phyloP scores from a whole-genome alignment of 2,888 invertebrate genomes.

The Andrena trimmerana region DNA sequence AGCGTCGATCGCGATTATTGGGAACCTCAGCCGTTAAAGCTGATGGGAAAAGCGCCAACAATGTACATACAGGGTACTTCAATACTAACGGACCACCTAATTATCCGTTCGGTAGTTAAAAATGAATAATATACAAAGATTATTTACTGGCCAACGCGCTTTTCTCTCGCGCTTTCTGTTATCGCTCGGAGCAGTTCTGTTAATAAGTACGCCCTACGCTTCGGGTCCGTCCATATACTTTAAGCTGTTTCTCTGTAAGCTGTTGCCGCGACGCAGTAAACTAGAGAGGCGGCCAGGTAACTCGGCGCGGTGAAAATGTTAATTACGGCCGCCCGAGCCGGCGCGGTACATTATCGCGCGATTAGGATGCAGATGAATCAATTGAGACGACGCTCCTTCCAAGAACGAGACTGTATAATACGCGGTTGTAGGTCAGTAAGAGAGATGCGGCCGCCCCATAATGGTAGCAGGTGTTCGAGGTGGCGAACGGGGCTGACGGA shows the following conservation, averaged over 20 bases:
- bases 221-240: background rate
- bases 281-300: background rate
- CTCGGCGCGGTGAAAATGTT: conserved; percentile 29
- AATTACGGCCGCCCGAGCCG: conserved; percentile 12
- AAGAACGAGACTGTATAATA: conserved; percentile 4
- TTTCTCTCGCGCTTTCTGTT: too few species aligned
- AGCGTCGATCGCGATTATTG: conserved; percentile 67
- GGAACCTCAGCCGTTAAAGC: conserved; percentile 38
- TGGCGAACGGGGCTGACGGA: background rate
- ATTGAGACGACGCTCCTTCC: conserved; percentile 16
- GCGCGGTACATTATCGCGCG: conserved; percentile 14
- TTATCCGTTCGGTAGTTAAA: background rate
- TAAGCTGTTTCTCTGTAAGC: conserved; percentile 2
- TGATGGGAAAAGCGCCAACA: conserved; percentile 26
- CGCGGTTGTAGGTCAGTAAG: conserved; percentile 13
- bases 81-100: background rate
- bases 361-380: conserved; percentile 45
- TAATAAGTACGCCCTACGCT: background rate
- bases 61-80: background rate
- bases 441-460: conserved; percentile 1
- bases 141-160: background rate
- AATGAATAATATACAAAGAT: background rate
- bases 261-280: background rate
- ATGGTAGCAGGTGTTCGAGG: conserved; percentile 39
- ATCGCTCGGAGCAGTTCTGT: background rate